Conservation (phyloP, 2,888 invertebrate species). For the Himalopsyche tibetana region DNA sequence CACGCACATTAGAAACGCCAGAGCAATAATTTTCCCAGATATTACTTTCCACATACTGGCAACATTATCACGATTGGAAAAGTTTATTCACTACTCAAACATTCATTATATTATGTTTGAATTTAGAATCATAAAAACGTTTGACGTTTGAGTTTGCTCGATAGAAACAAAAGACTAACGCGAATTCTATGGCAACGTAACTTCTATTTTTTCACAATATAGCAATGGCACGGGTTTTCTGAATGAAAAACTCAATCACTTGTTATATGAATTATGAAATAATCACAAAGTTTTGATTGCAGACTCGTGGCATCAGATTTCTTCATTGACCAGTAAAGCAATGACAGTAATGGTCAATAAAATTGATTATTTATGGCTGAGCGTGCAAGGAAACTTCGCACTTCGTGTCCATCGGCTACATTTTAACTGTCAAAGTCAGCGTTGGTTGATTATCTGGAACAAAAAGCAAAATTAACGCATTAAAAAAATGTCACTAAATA, state of each 20-base stretch:
- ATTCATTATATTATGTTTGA: not conserved
- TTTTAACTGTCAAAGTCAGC: conserved; percentile 4
- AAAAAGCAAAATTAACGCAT: not conserved
- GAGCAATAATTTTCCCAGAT: not conserved
- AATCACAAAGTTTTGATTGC: too few relatives aligned
- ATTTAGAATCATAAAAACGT: not conserved
- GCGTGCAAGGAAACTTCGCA: conserved; percentile 2
- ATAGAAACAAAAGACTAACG: not conserved
- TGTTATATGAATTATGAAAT: too few relatives aligned
- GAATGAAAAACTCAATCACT: too few relatives aligned
- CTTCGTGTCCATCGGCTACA: not conserved
- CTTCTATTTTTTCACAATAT: too few relatives aligned
- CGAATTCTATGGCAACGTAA: too few relatives aligned
- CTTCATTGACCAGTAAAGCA: not conserved
- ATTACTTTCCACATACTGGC: conserved; percentile 39
- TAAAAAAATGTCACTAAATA: too few relatives aligned
- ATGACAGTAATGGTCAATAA: not conserved
- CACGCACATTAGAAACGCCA: conserved; percentile 5
- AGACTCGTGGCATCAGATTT: not conserved
- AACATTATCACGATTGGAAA: conserved; percentile 8
- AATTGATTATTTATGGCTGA: not conserved
- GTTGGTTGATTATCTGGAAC: not conserved
- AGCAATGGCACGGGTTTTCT: too few relatives aligned
- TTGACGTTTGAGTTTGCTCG: not conserved
- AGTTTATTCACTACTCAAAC: not conserved